Conservation (phyloP, 2,113 vertebrate genomes). For the Tragelaphus imberbis region DNA sequence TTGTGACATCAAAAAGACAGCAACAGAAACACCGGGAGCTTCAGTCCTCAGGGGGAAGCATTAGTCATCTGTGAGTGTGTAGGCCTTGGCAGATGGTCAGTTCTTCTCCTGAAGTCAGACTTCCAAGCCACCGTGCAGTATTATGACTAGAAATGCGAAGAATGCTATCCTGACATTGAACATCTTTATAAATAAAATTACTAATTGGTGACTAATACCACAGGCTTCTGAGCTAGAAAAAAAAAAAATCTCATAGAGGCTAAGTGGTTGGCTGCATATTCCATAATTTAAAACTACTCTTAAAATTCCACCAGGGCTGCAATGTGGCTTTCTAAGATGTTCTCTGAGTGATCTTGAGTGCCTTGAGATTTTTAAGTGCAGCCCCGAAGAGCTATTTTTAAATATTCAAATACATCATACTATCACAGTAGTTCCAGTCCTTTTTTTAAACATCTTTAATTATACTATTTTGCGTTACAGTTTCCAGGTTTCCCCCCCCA, state of each 20-base stretch:
- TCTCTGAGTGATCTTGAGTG: neutral
- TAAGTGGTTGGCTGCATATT: conserved; percentile 58
- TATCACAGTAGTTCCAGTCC: neutral
- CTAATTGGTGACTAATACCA: conserved; percentile 78
- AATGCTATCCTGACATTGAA: conserved; percentile 80
- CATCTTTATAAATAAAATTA: conserved; percentile 83
- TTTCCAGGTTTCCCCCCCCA: conserved; percentile 41
- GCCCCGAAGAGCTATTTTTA: conserved; percentile 34
- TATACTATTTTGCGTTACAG: conserved; percentile 64
- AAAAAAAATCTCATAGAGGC: conserved; percentile 60
- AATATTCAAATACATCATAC: neutral
- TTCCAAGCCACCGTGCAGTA: conserved; percentile 73
- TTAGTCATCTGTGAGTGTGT: conserved; percentile 81
- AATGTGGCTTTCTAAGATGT: neutral
- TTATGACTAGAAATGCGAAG: conserved; percentile 77
- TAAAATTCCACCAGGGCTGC: conserved; percentile 9
- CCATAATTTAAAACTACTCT: conserved; percentile 64
- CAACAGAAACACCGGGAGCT: conserved; percentile 82
- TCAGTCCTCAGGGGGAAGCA: conserved; percentile 79
- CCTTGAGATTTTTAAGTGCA: conserved; percentile 27
- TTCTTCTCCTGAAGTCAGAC: conserved; percentile 80
- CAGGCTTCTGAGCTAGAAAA: conserved; percentile 68
- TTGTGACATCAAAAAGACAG: conserved; percentile 84
- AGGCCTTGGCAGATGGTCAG: conserved; percentile 83
- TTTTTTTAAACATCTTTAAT: conserved; percentile 52